A percentile compares a stretch with the other conserved stretches of the same genome.
phyloP scores from a whole-genome alignment of 2,113 vertebrate species.

The Tretioscincus oriximinensis region DNA sequence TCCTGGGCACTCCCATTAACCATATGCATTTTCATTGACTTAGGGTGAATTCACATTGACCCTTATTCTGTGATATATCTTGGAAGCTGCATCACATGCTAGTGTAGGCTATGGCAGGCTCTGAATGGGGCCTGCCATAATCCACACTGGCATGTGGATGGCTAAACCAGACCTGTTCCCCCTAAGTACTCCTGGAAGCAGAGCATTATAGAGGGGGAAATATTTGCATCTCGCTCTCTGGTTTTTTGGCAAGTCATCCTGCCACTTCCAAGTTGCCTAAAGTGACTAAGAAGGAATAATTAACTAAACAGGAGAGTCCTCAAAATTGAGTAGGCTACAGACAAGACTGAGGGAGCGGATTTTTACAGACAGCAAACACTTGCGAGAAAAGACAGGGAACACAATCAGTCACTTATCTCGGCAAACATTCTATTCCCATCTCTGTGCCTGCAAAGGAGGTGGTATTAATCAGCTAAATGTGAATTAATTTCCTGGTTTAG shows the following conservation, averaged over 20 bases:
- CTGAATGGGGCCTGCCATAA: too few species aligned
- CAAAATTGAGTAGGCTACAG: conserved; percentile 2
- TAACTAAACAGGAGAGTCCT: conserved; percentile 8
- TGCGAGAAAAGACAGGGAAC: not conserved
- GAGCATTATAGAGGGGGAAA: not conserved
- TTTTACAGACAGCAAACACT: conserved; percentile 6
- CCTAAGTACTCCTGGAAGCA: not conserved
- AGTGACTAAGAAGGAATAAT: conserved; percentile 1
- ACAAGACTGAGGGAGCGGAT: not conserved
- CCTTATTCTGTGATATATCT: too few species aligned
- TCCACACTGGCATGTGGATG: too few species aligned
- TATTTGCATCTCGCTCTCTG: not conserved
- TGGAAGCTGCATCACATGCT: too few species aligned
- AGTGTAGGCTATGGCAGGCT: too few species aligned
- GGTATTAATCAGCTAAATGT: conserved; percentile 30
- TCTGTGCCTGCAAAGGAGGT: not conserved
- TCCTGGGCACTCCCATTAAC: too few species aligned
- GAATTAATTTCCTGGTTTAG: conserved; percentile 17
- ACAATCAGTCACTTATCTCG: not conserved
- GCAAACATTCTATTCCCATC: not conserved
- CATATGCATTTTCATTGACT: too few species aligned
- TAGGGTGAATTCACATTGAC: too few species aligned
- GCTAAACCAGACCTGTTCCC: too few species aligned
- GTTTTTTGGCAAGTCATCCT: not conserved
- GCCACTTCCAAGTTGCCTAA: not conserved